Conservation (phyloP, 1,140 invertebrate genomes). For the Zophobas morio region DNA sequence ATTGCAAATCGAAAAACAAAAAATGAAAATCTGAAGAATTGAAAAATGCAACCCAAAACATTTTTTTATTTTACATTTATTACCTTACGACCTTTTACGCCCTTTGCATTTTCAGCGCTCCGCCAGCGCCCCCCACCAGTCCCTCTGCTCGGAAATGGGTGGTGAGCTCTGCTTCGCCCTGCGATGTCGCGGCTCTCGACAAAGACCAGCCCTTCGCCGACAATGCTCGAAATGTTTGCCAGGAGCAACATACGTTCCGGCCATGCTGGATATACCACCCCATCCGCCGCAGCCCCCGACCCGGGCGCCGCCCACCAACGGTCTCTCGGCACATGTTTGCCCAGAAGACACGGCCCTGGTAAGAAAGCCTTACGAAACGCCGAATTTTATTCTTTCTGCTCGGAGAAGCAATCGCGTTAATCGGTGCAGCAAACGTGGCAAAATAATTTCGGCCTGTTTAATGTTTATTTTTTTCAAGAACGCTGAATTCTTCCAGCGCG, state of each 20-base stretch:
- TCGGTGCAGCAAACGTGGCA: neutral
- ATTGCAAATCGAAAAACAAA: no score
- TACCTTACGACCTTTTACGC: no score
- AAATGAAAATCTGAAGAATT: no score
- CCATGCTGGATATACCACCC: constrained; percentile 62
- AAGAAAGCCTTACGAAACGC: constrained; percentile 42
- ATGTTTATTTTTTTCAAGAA: neutral
- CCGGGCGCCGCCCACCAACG: constrained; percentile 66
- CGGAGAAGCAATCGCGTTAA: neutral
- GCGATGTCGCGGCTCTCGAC: constrained; percentile 78
- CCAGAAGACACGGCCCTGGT: constrained; percentile 58
- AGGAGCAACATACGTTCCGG: constrained; percentile 60
- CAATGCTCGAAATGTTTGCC: constrained; percentile 79
- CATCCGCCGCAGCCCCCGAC: constrained; percentile 61
- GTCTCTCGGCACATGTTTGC: constrained; percentile 53
- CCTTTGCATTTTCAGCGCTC: constrained; percentile 53
- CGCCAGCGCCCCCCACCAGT: constrained; percentile 73
- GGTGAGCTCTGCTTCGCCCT: constrained; percentile 86
- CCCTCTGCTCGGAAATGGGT: constrained; percentile 86
- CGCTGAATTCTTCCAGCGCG: constrained; percentile 30
- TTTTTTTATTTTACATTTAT: neutral
- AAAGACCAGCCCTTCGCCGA: constrained; percentile 74
- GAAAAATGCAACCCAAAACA: no score
- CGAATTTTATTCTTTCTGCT: constrained; percentile 10
- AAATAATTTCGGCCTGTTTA: neutral